These are phyloP conservation scores for Aplocera efformata DNA, from an alignment of 2,888 invertebrate species.

Conservation along the genomic window DNA sequence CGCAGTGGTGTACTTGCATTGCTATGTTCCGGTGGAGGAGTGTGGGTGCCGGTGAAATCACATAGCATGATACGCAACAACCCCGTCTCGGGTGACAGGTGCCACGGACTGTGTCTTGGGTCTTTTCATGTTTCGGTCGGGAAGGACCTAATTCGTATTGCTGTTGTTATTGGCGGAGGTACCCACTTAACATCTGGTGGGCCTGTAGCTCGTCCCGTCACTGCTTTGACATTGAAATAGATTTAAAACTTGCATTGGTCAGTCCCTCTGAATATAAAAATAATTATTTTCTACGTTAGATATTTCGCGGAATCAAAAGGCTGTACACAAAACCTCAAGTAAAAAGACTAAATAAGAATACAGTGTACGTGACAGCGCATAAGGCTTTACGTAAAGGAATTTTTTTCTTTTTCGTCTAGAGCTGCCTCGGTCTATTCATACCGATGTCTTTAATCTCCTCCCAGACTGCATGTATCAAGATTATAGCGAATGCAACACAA, in stretches of 20 bases:
- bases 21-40: too few species aligned
- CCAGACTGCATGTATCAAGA: constrained; percentile 41
- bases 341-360: constrained; percentile 74
- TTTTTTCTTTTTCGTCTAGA: constrained; percentile 69
- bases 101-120: too few species aligned
- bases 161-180: too few species aligned
- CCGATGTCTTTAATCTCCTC: constrained; percentile 69
- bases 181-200: too few species aligned
- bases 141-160: too few species aligned
- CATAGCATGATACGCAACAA: too few species aligned
- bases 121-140: too few species aligned
- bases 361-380: constrained; percentile 73
- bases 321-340: constrained; percentile 50
- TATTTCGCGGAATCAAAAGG: constrained; percentile 45
- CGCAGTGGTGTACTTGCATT: neutral
- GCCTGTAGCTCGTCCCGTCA: too few species aligned
- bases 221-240: too few species aligned
- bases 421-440: constrained; percentile 67
- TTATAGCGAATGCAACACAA: constrained; percentile 34
- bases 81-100: too few species aligned
- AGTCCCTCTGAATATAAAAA: neutral
- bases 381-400: constrained; percentile 65
- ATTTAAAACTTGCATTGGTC: too few species aligned
- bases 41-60: too few species aligned
- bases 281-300: constrained; percentile 21